Evolutionary conservation across 2,113 vertebrate genomes (phyloP).

Genomic region (Cyphomyrus plagiostoma): DNA sequence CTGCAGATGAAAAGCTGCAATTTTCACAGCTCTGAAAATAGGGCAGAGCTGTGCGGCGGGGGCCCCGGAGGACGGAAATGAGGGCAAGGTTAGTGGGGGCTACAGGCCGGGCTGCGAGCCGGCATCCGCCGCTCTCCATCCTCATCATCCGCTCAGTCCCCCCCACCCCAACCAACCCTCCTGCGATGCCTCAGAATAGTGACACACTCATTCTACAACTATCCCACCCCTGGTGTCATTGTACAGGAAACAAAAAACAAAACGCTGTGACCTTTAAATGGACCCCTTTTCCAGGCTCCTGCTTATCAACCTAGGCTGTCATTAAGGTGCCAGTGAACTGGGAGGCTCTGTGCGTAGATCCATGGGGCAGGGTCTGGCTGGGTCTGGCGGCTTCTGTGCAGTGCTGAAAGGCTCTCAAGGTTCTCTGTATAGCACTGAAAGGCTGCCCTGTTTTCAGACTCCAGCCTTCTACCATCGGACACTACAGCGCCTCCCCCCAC

Average conservation of each 20-base stretch:
- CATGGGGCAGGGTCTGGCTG: background rate
- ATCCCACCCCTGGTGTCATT: background rate
- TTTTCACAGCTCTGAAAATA: conserved; percentile 23
- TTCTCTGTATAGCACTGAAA: background rate
- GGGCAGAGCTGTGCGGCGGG: background rate
- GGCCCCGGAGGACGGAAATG: background rate
- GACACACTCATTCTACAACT: background rate
- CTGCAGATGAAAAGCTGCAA: conserved; percentile 8
- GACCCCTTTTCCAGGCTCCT: background rate
- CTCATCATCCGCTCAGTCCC: background rate
- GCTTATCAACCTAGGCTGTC: background rate
- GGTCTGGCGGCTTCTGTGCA: background rate
- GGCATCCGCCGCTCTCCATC: background rate
- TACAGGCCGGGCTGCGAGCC: background rate
- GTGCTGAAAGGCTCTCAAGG: too few species aligned
- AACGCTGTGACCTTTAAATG: background rate
- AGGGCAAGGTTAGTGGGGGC: conserved; percentile 21
- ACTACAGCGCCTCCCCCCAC: background rate
- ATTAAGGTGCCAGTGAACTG: background rate
- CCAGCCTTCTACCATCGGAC: background rate
- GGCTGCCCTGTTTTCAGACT: background rate
- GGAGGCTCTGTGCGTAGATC: background rate
- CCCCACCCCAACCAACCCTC: background rate
- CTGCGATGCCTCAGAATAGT: background rate
- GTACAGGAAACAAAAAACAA: background rate